Base-by-base conservation (phyloP, 2,888 invertebrate genomes). In the Clostera curtula region DNA sequence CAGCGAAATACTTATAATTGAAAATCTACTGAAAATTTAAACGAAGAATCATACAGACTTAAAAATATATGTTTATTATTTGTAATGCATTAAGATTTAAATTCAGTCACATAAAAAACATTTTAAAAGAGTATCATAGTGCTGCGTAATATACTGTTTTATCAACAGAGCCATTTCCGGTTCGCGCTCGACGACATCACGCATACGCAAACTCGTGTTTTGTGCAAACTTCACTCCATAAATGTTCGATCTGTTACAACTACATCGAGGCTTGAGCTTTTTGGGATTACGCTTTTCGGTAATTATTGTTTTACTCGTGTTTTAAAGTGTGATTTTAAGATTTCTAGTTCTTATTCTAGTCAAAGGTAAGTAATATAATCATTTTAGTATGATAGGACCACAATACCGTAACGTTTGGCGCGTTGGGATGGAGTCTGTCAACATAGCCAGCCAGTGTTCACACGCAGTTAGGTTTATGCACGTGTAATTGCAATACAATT, bases 211-310 rank as follows among this genome's bases (percentile, higher is more conserved):
- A 68, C 59, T 63, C 58, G 47, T 55, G 45, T 43, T 56, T 62
- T 62, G 37, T 42, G 52, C 77, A 50, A 74, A 75, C 82, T 83
- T 83, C 82, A 79, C 64, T 69, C 57, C 45, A 57, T 74, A 75
- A 66, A 80, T 76, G 79, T 76, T 83, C 83, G 82, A 82, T 84
- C 72, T 79, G 57, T 72, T 79, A 67, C 57, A 71, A 66, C 69
- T 72, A 71, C 77, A 73, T 74, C 64, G 76, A 77, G 77, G 75
- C 75, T 76, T 77, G 76, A 67, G 69, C 68, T 61, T 70, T 70
- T 64, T 76, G 69, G 73, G 71, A 79, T 69, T 63, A 65, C 71
- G 58, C 69, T 75, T 74, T 75, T 80, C 74, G 82, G 83, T 83
- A 83, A 80, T 61, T 79, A 72, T 71, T 71, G 50, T 73, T 76